These are phyloP conservation scores for Malurus splendens DNA, from an alignment of 2,797 vertebrate species.

Conservation along the genomic window DNA sequence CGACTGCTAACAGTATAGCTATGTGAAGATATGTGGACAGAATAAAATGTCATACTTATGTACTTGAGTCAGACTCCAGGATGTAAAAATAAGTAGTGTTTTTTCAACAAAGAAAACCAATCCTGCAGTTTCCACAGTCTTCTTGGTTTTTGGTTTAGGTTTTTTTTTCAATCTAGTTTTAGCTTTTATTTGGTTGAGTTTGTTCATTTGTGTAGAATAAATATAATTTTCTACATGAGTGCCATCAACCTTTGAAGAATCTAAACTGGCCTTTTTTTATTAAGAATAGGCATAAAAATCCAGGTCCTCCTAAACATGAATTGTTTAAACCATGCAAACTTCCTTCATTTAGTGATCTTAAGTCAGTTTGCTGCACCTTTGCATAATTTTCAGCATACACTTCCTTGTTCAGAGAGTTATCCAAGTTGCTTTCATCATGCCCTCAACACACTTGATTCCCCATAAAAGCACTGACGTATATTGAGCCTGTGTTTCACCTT, in stretches of 20 bases:
- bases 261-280: neutral
- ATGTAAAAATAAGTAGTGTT: neutral
- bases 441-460: neutral
- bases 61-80: neutral
- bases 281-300: neutral
- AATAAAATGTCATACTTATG: neutral
- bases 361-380: neutral
- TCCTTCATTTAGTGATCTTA: neutral
- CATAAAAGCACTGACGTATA: neutral
- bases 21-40: neutral
- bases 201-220: neutral
- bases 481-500: neutral
- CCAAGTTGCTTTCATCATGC: neutral
- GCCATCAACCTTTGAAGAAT: neutral
- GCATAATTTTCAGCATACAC: fast-evolving
- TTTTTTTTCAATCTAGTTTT: neutral
- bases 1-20: neutral
- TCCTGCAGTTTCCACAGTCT: neutral
- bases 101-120: neutral
- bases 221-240: neutral
- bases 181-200: neutral
- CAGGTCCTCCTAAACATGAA: neutral
- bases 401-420: neutral
- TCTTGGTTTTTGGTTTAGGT: neutral
- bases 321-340: neutral